Evolutionary conservation across 1,140 invertebrate genomes (phyloP).

Genomic region (Galleria mellonella): DNA sequence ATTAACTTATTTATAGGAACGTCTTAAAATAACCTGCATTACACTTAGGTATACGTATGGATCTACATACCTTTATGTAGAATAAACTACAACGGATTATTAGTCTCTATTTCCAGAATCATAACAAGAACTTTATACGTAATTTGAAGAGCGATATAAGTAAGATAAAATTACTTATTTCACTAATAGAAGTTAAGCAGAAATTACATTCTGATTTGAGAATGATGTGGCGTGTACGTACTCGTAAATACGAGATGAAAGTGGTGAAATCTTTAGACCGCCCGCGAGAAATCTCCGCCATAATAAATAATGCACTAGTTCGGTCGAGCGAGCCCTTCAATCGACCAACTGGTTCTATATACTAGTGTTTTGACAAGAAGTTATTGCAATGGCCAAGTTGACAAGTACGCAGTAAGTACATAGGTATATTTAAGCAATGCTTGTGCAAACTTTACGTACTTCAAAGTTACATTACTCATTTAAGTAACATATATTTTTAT

Average conservation of each 20-base stretch:
- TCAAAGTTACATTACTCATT: too few relatives aligned
- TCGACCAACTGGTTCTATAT: slow-evolving; percentile 26
- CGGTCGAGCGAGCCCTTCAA: slow-evolving; percentile 43
- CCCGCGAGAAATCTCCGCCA: slow-evolving; percentile 52
- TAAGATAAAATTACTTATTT: neutral
- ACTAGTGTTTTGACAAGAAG: slow-evolving; percentile 31
- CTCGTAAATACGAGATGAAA: slow-evolving; percentile 58
- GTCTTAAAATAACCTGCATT: too few relatives aligned
- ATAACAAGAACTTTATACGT: too few relatives aligned
- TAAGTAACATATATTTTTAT: too few relatives aligned
- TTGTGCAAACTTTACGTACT: too few relatives aligned
- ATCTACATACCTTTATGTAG: too few relatives aligned
- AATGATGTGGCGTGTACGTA: slow-evolving; percentile 15
- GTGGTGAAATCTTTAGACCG: slow-evolving; percentile 59
- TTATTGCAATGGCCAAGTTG: slow-evolving; percentile 1
- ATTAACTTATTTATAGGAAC: too few relatives aligned
- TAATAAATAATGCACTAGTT: slow-evolving; percentile 68
- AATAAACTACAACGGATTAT: too few relatives aligned
- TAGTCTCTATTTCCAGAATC: too few relatives aligned
- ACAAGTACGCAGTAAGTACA: neutral
- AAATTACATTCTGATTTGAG: neutral
- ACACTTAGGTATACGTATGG: too few relatives aligned
- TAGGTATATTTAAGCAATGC: too few relatives aligned
- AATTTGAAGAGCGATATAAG: too few relatives aligned
- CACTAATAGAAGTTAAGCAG: neutral